Evolutionary conservation across 2,888 invertebrate species (phyloP).

Genomic region (Trachelus stipa): DNA sequence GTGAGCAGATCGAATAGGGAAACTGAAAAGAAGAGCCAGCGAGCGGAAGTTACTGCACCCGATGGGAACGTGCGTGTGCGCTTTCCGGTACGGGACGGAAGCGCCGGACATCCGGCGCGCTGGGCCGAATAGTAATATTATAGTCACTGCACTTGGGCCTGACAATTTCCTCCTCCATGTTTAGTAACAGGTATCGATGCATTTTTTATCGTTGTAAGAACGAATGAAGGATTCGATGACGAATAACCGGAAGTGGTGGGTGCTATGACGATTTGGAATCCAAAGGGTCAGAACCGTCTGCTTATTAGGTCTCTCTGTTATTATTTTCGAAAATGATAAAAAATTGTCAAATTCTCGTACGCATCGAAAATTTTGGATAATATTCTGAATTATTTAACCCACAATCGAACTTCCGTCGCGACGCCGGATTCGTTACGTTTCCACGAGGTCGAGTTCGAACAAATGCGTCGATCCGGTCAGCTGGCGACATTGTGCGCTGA

Average conservation of each 20-base stretch:
- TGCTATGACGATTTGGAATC: not conserved
- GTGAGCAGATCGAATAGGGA: not conserved
- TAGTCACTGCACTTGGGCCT: not conserved
- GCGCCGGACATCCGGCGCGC: slow-evolving; percentile 58
- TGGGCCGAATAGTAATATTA: slow-evolving; percentile 52
- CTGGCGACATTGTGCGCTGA: slow-evolving; percentile 43
- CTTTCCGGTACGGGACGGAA: slow-evolving; percentile 15
- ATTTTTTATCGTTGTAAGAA: not conserved
- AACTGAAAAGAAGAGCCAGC: not conserved
- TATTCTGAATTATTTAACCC: slow-evolving; percentile 40
- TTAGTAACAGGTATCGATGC: not conserved
- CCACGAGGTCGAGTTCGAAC: slow-evolving; percentile 27
- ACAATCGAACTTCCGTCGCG: slow-evolving; percentile 43
- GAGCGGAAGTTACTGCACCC: not conserved
- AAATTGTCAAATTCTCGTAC: not conserved
- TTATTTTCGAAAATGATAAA: not conserved
- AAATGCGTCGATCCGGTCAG: slow-evolving; percentile 44
- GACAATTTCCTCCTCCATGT: not conserved
- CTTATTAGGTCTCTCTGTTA: not conserved
- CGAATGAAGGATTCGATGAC: not conserved
- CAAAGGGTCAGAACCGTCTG: not conserved
- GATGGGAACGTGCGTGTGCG: not conserved
- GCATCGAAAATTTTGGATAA: not conserved
- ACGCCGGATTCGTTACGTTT: slow-evolving; percentile 43
- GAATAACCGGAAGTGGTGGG: not conserved